Conservation (phyloP, 92 coral and sea anemone species). For the Porites cylindrica region DNA sequence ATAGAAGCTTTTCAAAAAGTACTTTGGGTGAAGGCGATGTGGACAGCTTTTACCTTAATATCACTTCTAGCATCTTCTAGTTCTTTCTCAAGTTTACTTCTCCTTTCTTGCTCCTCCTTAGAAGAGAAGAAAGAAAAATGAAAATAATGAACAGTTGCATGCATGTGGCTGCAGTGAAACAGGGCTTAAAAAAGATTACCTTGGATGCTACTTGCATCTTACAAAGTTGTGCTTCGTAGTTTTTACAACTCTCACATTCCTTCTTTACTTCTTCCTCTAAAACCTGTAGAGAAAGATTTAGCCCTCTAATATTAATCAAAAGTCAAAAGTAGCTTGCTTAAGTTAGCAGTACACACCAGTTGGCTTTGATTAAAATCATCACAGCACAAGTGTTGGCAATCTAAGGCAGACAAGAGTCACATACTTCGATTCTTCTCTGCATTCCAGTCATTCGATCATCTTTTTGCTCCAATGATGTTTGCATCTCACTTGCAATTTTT, state of each 20-base stretch:
- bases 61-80: constrained; percentile 67
- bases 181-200: constrained; percentile 39
- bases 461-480: constrained; percentile 74
- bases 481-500: constrained; percentile 61
- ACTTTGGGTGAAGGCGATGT: background rate
- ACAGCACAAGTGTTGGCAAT: too few species aligned
- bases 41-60: constrained; percentile 51
- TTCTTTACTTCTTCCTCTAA: constrained; percentile 90
- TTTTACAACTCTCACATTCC: constrained; percentile 90
- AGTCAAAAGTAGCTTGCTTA: background rate
- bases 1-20: background rate
- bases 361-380: too few species aligned
- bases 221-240: constrained; percentile 93
- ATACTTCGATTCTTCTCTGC: constrained; percentile 85
- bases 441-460: constrained; percentile 77
- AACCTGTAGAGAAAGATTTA: constrained; percentile 52
- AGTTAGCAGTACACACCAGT: background rate
- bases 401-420: background rate
- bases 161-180: background rate
- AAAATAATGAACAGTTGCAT: background rate
- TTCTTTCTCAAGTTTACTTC: constrained; percentile 66
- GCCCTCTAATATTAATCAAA: background rate
- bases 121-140: background rate
- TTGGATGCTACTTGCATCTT: constrained; percentile 71
- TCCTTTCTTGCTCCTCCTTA: constrained; percentile 77